Conservation (phyloP, 2,113 vertebrate species). For the Pimephales promelas region DNA sequence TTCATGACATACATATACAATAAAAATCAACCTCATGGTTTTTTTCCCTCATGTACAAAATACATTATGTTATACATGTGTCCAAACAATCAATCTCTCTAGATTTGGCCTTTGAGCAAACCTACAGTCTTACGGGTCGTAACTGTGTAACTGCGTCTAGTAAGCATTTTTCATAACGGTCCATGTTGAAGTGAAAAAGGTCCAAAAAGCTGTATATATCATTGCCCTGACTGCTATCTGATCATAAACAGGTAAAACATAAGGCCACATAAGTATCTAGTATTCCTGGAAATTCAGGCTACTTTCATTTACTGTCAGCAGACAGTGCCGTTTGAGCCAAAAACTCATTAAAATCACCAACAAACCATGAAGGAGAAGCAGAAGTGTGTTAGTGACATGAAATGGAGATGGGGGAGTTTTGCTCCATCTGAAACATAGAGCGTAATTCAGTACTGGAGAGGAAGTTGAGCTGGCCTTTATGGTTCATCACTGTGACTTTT, state of each 20-base stretch:
- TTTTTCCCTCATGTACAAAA: neutral
- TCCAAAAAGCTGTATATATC: neutral
- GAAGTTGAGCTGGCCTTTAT: conserved; percentile 52
- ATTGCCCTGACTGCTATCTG: conserved; percentile 55
- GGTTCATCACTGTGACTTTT: conserved; percentile 37
- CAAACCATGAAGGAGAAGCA: conserved; percentile 72
- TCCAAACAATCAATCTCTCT: neutral
- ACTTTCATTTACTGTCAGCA: conserved; percentile 54
- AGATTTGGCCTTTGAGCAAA: conserved; percentile 9
- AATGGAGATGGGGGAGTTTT: conserved; percentile 50
- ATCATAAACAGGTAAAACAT: conserved; percentile 65
- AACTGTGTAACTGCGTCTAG: neutral
- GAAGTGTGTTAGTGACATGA: conserved; percentile 57
- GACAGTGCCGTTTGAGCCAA: conserved; percentile 39
- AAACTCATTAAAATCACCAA: conserved; percentile 78
- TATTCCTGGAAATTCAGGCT: conserved; percentile 64
- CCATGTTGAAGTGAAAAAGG: neutral
- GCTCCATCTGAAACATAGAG: conserved; percentile 56
- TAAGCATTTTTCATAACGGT: conserved; percentile 16
- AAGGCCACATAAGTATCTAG: conserved; percentile 50
- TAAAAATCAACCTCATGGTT: neutral
- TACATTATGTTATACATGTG: neutral
- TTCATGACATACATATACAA: neutral
- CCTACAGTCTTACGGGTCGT: neutral
- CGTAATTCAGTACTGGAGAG: conserved; percentile 51